Base-by-base conservation (phyloP, 2,797 vertebrate species). In the Silurus aristotelis region DNA sequence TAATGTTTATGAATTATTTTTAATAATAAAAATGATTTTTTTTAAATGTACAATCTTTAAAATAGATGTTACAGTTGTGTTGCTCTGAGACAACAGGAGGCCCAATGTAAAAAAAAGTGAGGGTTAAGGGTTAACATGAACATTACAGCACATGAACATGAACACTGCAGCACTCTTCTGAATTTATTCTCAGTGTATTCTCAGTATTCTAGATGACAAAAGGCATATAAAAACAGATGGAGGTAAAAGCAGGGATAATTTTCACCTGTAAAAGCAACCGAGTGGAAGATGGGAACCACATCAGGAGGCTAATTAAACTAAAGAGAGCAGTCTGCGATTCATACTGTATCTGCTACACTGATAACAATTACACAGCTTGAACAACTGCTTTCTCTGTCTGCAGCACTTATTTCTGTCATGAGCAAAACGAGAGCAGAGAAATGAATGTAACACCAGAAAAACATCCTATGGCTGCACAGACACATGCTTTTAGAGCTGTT, bases 361-460 rank as follows among this genome's bases (percentile, higher is more conserved):
- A 56, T 77, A 79, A 76, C 55, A 77, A 84, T 79, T 84, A 77
- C 76, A 84, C 63, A 84, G 73, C 64, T 67, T 68, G 76, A 84
- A 19, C 56, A 79, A 84, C 31, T 61, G 81, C 55, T 60, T 83
- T 25, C 46, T 60, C 58, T 27, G 68, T 72, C 67, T 72, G 55
- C 15, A 58, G 12, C 17, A 20, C 14, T 13, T 2, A 79, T 64
- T 79, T 63, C 38, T 25, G 60, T 63, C 19, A 63, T 9, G 7
- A 64, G 60, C 13, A 63, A 64, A 63, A 79, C 1, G 7, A 6
- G 13, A 79, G 60, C 60, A 79, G 38, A 25, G 77, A 79, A 79
- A 63, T 80, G 22, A 80, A 80, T 52, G 46, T 80, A 66, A 80
- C 78, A 67, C 63, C 78, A 67, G 78, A 27, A 25, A 52, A 80